These are phyloP conservation scores for Heliconius ismenius DNA, from an alignment of 2,888 invertebrate species.

Conservation along the genomic window DNA sequence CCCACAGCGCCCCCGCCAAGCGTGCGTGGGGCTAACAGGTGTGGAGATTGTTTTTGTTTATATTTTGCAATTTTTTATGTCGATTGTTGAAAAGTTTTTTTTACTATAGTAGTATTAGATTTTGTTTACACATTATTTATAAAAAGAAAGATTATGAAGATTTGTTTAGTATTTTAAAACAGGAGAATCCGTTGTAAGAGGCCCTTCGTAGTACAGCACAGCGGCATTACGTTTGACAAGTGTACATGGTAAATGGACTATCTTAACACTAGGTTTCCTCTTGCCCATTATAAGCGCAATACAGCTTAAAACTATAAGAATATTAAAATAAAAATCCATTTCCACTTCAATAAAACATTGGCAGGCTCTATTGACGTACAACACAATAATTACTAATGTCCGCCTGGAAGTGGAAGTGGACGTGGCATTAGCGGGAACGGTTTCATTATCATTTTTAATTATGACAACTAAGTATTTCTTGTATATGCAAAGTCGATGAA, in stretches of 20 bases:
- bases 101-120: too few species aligned
- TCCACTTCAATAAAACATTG: conserved; percentile 32
- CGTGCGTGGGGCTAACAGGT: conserved; percentile 43
- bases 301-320: background rate
- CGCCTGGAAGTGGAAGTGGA: conserved; percentile 34
- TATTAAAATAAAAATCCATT: conserved; percentile 25
- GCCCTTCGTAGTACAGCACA: too few species aligned
- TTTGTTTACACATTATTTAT: too few species aligned
- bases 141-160: too few species aligned
- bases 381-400: conserved; percentile 45
- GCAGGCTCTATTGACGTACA: conserved; percentile 43
- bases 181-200: too few species aligned
- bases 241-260: background rate
- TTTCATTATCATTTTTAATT: conserved; percentile 31
- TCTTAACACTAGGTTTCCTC: background rate
- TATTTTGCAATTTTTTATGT: conserved; percentile 22
- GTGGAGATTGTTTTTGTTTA: conserved; percentile 37
- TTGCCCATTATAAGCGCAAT: background rate
- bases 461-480: conserved; percentile 15
- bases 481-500: conserved; percentile 10
- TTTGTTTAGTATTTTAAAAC: too few species aligned
- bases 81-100: background rate
- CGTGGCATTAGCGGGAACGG: conserved; percentile 35
- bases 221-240: too few species aligned
- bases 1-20: conserved; percentile 43